phyloP scores from a whole-genome alignment of 1,140 invertebrate genomes.

The Calliphora vicina region DNA sequence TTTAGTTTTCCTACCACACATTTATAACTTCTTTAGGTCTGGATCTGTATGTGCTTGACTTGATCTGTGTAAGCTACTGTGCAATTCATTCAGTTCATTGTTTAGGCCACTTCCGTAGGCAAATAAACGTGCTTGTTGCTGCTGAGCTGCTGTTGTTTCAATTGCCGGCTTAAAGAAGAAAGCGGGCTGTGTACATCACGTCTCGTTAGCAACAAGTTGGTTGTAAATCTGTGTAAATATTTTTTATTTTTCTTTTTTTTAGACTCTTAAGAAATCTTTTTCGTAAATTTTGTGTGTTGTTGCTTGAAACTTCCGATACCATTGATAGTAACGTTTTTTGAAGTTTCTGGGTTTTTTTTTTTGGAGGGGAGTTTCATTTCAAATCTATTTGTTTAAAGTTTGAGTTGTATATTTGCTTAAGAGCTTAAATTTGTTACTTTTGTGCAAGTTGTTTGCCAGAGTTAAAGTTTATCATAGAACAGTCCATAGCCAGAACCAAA shows the following conservation, averaged over 20 bases:
- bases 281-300: not conserved
- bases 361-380: not conserved
- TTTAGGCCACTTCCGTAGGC: constrained; percentile 26
- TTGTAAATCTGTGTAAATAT: constrained; percentile 32
- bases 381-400: not conserved
- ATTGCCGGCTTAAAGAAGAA: not conserved
- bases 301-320: not conserved
- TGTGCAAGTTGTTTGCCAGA: not conserved
- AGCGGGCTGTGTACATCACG: constrained; percentile 2
- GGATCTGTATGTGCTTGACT: not conserved
- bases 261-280: not conserved
- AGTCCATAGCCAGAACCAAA: not conserved
- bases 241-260: not conserved
- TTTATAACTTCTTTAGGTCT: constrained; percentile 21
- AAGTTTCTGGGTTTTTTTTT: not conserved
- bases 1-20: not conserved
- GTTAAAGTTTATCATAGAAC: not conserved
- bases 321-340: not conserved
- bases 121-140: constrained; percentile 1
- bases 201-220: constrained; percentile 30
- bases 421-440: not conserved
- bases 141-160: not conserved
- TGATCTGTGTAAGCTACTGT: not conserved
- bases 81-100: constrained; percentile 1
- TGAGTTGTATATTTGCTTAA: not conserved